Conservation (phyloP, 2,797 vertebrate species). For the Acrossocheilus fasciatus region DNA sequence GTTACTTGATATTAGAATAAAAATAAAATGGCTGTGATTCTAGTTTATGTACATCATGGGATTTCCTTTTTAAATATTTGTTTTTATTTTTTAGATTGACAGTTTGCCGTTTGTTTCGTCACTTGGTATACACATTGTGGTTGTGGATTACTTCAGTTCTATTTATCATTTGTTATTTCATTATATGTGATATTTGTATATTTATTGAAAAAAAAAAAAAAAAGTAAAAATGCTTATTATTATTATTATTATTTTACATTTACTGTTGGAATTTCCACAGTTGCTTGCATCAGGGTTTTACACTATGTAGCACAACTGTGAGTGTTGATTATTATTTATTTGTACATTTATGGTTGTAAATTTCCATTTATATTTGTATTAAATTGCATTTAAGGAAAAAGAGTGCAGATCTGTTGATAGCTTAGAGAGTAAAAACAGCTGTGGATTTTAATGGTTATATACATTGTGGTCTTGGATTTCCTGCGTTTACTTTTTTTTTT, state of each 20-base stretch:
- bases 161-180: neutral
- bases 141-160: neutral
- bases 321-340: neutral
- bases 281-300: neutral
- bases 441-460: neutral
- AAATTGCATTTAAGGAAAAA: neutral
- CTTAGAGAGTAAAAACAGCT: conserved; percentile 20
- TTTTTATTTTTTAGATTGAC: neutral
- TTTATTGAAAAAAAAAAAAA: neutral
- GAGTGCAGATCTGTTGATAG: conserved; percentile 14
- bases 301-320: neutral
- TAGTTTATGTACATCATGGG: neutral
- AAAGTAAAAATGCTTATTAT: neutral
- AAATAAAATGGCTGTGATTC: neutral
- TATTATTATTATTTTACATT: neutral
- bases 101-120: neutral
- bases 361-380: neutral
- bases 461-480: conserved; percentile 25
- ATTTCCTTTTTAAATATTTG: neutral
- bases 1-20: conserved; percentile 25
- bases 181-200: neutral
- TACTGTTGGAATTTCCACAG: neutral
- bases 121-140: neutral
- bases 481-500: neutral
- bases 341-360: neutral